These are phyloP conservation scores for Eremophila alpestris DNA, from an alignment of 2,797 vertebrate species.

Conservation along the genomic window DNA sequence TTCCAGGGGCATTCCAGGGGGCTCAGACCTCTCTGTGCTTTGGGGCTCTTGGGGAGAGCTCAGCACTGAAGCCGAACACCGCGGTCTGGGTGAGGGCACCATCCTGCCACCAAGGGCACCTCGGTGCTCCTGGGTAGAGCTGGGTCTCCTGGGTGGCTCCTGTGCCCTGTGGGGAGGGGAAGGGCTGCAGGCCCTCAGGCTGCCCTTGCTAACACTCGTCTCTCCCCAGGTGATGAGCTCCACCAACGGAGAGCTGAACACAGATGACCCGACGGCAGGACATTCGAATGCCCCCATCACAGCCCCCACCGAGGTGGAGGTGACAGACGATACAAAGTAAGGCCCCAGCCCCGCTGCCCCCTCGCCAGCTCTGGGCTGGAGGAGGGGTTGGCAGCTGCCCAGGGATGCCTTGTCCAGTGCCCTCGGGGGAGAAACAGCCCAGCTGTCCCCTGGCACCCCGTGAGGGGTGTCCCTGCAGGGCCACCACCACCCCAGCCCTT, in stretches of 20 bases:
- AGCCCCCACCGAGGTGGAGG: conserved; percentile 92
- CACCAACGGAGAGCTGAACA: conserved; percentile 96
- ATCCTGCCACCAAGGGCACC: background rate
- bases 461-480: background rate
- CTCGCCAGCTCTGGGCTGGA: accelerated
- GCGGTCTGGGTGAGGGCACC: accelerated
- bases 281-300: conserved; percentile 98
- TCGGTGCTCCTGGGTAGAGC: accelerated
- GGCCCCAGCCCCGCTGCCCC: background rate
- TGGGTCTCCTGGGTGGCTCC: background rate
- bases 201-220: accelerated
- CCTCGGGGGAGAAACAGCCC: accelerated
- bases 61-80: accelerated
- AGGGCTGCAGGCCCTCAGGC: accelerated
- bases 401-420: accelerated
- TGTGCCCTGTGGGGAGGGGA: accelerated
- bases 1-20: accelerated
- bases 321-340: conserved; percentile 97
- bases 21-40: accelerated
- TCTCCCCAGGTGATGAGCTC: conserved; percentile 91
- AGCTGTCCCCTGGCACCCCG: background rate
- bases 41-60: background rate
- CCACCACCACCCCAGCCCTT: background rate
- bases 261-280: conserved; percentile 93
- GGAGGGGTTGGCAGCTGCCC: background rate